phyloP scores from a whole-genome alignment of 1,140 invertebrate species.

The Drosophila ogumai region DNA sequence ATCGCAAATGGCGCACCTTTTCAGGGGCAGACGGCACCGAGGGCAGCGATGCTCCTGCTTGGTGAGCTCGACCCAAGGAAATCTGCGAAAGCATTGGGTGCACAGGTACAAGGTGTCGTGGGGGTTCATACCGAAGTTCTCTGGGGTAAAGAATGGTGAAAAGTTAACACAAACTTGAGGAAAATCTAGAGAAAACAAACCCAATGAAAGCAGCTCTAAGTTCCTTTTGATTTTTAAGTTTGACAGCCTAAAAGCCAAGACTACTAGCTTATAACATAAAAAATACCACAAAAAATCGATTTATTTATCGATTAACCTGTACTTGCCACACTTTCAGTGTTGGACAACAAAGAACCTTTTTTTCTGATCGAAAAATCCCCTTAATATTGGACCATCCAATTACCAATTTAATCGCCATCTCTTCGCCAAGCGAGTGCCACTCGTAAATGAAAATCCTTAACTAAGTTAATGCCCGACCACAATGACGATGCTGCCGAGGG shows the following conservation, averaged over 20 bases:
- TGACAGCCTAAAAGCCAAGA: neutral
- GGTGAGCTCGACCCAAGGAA: neutral
- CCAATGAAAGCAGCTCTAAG: neutral
- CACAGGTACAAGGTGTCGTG: neutral
- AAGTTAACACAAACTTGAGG: neutral
- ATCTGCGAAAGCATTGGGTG: neutral
- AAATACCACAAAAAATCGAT: fast-evolving
- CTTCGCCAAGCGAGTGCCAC: slow-evolving; percentile 21
- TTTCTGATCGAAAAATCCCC: slow-evolving; percentile 19
- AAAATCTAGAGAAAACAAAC: neutral
- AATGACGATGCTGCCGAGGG: slow-evolving; percentile 16
- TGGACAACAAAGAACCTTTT: neutral
- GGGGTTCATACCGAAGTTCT: neutral
- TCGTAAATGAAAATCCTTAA: slow-evolving; percentile 42
- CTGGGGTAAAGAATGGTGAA: neutral
- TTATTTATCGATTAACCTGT: no score
- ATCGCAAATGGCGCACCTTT: slow-evolving; percentile 10
- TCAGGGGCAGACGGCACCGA: neutral
- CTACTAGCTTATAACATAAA: neutral
- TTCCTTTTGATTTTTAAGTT: neutral
- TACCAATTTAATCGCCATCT: slow-evolving; percentile 46
- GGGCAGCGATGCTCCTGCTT: slow-evolving; percentile 10
- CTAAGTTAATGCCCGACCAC: slow-evolving; percentile 43
- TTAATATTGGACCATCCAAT: slow-evolving; percentile 39
- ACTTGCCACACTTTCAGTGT: slow-evolving; percentile 22